phyloP scores from a whole-genome alignment of 1,140 invertebrate species.

The Drosophila dunni region DNA sequence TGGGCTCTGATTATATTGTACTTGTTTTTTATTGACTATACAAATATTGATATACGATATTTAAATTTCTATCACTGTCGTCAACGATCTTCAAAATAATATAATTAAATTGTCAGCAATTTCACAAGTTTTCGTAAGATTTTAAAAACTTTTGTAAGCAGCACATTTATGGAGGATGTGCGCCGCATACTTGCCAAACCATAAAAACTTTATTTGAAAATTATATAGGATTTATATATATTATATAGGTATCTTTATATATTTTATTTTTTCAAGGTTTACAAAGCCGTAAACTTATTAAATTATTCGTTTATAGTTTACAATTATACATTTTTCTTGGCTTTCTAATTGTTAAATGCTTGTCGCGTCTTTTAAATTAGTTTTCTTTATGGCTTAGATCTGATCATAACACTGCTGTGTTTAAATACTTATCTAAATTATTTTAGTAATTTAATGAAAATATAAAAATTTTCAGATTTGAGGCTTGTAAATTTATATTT shows the following conservation, averaged over 20 bases:
- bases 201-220: slow-evolving; percentile 9
- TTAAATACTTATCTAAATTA: too few relatives aligned
- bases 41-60: slow-evolving; percentile 63
- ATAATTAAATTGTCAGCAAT: slow-evolving; percentile 4
- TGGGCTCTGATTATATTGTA: slow-evolving; percentile 35
- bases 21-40: slow-evolving; percentile 37
- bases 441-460: too few relatives aligned
- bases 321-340: too few relatives aligned
- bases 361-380: too few relatives aligned
- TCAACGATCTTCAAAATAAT: slow-evolving; percentile 1
- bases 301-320: too few relatives aligned
- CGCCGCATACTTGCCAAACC: slow-evolving; percentile 3
- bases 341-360: too few relatives aligned
- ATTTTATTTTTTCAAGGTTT: too few relatives aligned
- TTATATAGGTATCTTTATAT: neutral
- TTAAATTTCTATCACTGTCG: slow-evolving; percentile 32
- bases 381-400: too few relatives aligned
- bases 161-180: neutral
- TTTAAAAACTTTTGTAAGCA: neutral
- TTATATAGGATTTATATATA: neutral
- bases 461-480: too few relatives aligned
- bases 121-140: slow-evolving; percentile 12
- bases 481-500: neutral
- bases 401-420: too few relatives aligned
- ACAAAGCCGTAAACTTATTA: too few relatives aligned